A percentile compares a stretch with the other conserved stretches of the same genome.
phyloP scores from a whole-genome alignment of 2,888 invertebrate genomes.

The Nephrotoma flavescens region DNA sequence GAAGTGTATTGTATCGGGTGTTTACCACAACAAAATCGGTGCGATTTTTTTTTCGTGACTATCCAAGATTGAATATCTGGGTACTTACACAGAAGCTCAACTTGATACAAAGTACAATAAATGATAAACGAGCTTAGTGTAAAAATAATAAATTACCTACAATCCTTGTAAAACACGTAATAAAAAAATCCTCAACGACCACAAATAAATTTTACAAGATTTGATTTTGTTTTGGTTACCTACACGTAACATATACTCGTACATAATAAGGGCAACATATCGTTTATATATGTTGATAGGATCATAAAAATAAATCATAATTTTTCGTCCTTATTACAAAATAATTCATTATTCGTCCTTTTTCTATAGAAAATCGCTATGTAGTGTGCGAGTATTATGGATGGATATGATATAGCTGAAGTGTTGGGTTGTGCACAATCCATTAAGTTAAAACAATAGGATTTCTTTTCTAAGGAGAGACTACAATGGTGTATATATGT shows the following conservation, averaged over 20 bases:
- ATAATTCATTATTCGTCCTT: background rate
- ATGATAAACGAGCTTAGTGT: no score
- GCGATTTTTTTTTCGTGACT: no score
- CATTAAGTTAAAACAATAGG: background rate
- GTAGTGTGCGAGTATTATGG: background rate
- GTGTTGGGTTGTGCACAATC: background rate
- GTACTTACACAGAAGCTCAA: no score
- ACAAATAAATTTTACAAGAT: background rate
- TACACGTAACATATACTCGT: background rate
- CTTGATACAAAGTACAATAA: no score
- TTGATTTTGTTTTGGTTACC: background rate
- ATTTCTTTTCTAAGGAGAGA: background rate
- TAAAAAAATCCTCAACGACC: background rate
- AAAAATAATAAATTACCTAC: background rate
- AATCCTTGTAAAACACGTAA: background rate
- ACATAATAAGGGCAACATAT: background rate
- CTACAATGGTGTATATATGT: background rate
- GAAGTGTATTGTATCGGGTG: no score
- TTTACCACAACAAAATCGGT: no score
- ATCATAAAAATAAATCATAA: background rate
- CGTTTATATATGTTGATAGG: background rate
- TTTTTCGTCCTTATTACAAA: background rate
- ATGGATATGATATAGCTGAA: background rate
- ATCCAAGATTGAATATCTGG: no score
- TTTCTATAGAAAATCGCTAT: background rate